Base-by-base conservation (phyloP, 1,140 invertebrate species). In the Anoplolepis gracilipes region DNA sequence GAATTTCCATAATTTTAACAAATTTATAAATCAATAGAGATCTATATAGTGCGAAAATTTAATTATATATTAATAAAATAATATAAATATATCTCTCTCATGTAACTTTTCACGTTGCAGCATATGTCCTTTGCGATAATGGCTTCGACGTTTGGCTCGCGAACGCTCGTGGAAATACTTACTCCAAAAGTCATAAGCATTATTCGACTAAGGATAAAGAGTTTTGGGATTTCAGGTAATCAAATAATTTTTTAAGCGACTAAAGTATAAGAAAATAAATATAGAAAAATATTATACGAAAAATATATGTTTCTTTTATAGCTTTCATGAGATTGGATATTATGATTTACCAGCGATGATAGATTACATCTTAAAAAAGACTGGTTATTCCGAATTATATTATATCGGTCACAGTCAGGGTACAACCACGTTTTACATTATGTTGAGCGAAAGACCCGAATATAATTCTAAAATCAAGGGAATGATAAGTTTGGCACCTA, bases 61-160 rank as follows among this genome's bases (percentile, higher is more conserved):
- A n/a, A n/a, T 84, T 57, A 59, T 39, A 39, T 25, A 61, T 76
- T 25, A 42, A 19, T 42, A 61, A 7, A 65, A 77, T 77, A 22
- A 33, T 28, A 62, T 30, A 77, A 62, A 46, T 33, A 46, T 77
- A 30, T 33, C 22, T 46, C 1, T 33, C n/a, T 65, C 11, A n/a
- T 53, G 11, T 67, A 67, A 65, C 55, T 92, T 98, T 96, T 96
- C 94, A 97, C 95, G 96, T 96, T 93, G 10, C 81, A 95, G 96
- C 95, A 16, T 96, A 96, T 87, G 69, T 95, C 57, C 92, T 97
- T 10, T 96, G 95, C 4, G 96, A 97, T 86, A 93, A 95, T 57
- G 97, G 97, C 30, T 98, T 96, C 79, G 97, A 98, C 85, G 97
- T 98, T 10, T 98, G 97, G 97, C 92, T 98, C 88, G 96, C 96